Evolutionary conservation across 2,113 vertebrate species (phyloP), one percentile per base, ranked within the genome.

Genomic region (Pyrgilauda ruficollis): DNA sequence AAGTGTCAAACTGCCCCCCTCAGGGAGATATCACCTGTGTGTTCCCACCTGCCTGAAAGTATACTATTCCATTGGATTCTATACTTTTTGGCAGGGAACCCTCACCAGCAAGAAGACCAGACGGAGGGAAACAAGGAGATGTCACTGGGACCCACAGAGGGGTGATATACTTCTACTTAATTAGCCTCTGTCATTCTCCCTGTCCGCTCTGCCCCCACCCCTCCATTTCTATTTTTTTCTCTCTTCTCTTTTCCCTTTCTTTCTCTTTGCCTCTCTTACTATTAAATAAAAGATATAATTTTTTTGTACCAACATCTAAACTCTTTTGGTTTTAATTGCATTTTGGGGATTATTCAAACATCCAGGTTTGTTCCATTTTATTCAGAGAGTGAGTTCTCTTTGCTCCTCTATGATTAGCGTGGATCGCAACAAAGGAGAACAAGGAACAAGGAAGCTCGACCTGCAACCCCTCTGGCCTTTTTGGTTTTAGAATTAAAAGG

Each of bases 131-230:
- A n/a, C 22, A 55, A 47, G 1, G 17, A 63, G 41, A 33, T 0
- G 0, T 33, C 0, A 0, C 1, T 55, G 41, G 27, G 33, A 73
- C 13, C 26, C 58, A 53, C 0, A 0, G 47, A 63, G 7, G 33
- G 16, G 11, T 55, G n/a, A 13, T 47, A 27, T 33, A 13, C 16
- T 31, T 56, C 62, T 37, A 46, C 16, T 46, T 30, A 7, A 46
- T 33, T 26, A 44, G 27, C 37, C 47, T 53, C 37, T 44, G 33
- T 31, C 39, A 62, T 22, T 26, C 33, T 62, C 16, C 26, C 46
- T 44, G 26, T 61, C 55, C 4, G 23, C 30, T 11, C 14, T 28
- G 3, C 10, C 9, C 19, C 4, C 3, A 5, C 0, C 2, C 12
- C 15, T 2, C 31, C 14, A 41, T 13, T 43, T 52, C 30, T 41